These are phyloP conservation scores for Podarcis siculus DNA, from an alignment of 2,797 vertebrate species.

Conservation along the genomic window DNA sequence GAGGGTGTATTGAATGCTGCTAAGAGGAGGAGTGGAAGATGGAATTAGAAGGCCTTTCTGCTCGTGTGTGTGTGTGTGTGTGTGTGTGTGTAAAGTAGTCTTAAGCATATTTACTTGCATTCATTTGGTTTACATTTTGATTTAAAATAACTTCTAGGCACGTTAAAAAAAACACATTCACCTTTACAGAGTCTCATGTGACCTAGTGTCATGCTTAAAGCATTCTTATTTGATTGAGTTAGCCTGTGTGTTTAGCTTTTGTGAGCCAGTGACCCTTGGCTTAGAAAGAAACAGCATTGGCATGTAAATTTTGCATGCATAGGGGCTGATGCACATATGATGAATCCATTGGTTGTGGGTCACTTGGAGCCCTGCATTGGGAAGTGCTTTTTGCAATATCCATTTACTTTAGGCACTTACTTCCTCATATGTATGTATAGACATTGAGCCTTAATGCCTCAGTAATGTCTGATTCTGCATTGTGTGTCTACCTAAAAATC, in stretches of 20 bases:
- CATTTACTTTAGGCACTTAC: neutral
- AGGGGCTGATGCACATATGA: neutral
- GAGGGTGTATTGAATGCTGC: too few species aligned
- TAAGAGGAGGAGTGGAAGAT: too few species aligned
- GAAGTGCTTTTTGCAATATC: neutral
- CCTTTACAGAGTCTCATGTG: neutral
- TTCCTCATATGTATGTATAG: neutral
- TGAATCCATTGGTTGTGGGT: neutral
- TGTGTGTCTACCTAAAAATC: neutral
- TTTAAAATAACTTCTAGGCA: neutral
- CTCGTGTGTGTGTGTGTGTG: too few species aligned
- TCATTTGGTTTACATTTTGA: neutral
- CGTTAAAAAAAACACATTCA: neutral
- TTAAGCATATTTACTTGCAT: neutral
- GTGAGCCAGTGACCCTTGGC: neutral
- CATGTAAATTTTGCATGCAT: neutral
- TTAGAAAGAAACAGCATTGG: neutral
- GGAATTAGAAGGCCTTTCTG: too few species aligned
- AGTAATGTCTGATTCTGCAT: neutral
- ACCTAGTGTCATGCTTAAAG: neutral
- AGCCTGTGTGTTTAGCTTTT: neutral
- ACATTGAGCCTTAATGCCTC: neutral
- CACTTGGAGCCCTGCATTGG: neutral
- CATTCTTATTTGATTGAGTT: neutral
- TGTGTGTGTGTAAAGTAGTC: too few species aligned